Conservation (phyloP, 2,888 invertebrate genomes). For the Callimorpha dominula region DNA sequence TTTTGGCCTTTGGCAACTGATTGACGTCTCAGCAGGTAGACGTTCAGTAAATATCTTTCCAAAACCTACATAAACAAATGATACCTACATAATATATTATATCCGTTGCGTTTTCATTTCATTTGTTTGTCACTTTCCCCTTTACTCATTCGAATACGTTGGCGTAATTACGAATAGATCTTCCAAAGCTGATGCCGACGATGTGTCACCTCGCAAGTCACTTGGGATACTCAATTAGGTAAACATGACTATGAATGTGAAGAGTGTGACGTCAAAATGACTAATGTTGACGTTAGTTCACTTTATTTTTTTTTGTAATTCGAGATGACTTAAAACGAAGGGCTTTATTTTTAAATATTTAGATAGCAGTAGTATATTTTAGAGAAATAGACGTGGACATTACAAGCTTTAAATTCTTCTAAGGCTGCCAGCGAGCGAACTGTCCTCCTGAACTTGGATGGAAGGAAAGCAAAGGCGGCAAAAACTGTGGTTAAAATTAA, state of each 20-base stretch:
- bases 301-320: neutral
- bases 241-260: neutral
- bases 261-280: neutral
- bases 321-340: neutral
- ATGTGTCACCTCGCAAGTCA: constrained; percentile 43
- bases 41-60: no score
- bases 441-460: no score
- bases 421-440: no score
- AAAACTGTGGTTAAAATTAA: no score
- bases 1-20: neutral
- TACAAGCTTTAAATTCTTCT: no score
- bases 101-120: constrained; percentile 21
- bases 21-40: no score
- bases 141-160: constrained; percentile 22
- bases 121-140: constrained; percentile 28
- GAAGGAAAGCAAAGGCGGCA: no score
- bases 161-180: constrained; percentile 19
- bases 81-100: neutral
- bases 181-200: constrained; percentile 21
- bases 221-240: constrained; percentile 25
- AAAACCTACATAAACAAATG: no score
- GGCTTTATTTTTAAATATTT: constrained; percentile 3
- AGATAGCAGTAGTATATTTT: neutral
- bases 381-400: neutral
- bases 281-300: neutral